Conservation (phyloP, 2,797 vertebrate species). For the Spondyliosoma cantharus region DNA sequence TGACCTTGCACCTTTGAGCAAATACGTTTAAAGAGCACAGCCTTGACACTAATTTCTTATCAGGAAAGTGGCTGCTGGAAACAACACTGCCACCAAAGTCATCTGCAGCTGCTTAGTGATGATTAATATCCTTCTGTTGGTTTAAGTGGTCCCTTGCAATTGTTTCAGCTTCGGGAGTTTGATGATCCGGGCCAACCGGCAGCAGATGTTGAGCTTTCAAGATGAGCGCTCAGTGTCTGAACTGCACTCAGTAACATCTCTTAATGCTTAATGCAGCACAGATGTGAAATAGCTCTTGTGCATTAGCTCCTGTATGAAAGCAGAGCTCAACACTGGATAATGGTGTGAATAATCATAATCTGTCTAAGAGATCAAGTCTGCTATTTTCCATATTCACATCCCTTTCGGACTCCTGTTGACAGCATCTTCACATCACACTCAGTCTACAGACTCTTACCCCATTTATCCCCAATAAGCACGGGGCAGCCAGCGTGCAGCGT, state of each 20-base stretch:
- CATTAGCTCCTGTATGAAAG: slow-evolving; percentile 31
- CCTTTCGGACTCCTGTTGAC: not conserved
- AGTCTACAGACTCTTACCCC: slow-evolving; percentile 85
- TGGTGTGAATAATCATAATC: not conserved
- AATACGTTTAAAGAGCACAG: not conserved
- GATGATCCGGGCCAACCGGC: slow-evolving; percentile 51
- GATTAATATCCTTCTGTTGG: slow-evolving; percentile 48
- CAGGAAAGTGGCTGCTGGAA: slow-evolving; percentile 5
- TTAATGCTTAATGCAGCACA: slow-evolving; percentile 66
- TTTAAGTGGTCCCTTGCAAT: slow-evolving; percentile 46
- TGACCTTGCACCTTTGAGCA: slow-evolving; percentile 2
- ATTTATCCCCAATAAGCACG: slow-evolving; percentile 93
- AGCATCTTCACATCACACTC: not conserved
- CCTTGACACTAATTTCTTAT: not conserved
- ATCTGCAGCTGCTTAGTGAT: slow-evolving; percentile 51
- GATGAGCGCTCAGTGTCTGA: slow-evolving; percentile 53
- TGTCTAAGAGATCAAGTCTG: not conserved
- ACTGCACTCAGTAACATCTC: slow-evolving; percentile 48
- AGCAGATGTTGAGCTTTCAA: slow-evolving; percentile 66
- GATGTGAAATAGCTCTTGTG: slow-evolving; percentile 52
- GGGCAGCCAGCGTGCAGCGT: slow-evolving; percentile 95
- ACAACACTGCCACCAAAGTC: slow-evolving; percentile 25
- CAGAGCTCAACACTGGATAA: slow-evolving; percentile 7
- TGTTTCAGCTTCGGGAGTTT: slow-evolving; percentile 24
- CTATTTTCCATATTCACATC: not conserved